phyloP scores from a whole-genome alignment of 2,113 vertebrate genomes.

The Platanista minor region DNA sequence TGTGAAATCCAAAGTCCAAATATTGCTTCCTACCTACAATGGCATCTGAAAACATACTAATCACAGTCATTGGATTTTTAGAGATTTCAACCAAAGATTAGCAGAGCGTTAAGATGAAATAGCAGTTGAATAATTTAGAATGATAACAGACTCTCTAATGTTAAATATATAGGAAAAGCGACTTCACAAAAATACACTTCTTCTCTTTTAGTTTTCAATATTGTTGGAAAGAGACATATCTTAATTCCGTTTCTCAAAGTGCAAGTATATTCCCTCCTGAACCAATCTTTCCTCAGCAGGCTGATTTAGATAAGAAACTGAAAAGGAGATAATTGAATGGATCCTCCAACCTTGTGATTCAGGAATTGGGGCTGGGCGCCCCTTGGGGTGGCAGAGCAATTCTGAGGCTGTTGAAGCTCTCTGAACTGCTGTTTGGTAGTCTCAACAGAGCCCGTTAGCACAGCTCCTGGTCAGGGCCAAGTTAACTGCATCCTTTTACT shows the following conservation, averaged over 20 bases:
- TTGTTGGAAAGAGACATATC: neutral
- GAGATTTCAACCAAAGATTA: conserved; percentile 36
- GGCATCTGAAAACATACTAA: neutral
- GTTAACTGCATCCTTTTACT: neutral
- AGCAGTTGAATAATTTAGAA: neutral
- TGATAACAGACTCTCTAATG: neutral
- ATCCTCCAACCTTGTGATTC: neutral
- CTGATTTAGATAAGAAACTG: conserved; percentile 17
- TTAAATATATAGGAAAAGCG: neutral
- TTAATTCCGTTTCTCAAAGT: neutral
- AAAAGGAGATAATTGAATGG: neutral
- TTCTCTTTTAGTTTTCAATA: neutral
- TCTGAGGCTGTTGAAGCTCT: neutral
- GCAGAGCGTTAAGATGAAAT: neutral
- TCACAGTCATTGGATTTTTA: neutral
- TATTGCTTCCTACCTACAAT: neutral
- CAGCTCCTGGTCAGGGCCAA: neutral
- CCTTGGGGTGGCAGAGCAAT: neutral
- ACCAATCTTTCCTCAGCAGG: neutral
- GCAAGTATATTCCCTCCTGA: neutral
- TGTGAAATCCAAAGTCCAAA: neutral
- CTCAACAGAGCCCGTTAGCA: neutral
- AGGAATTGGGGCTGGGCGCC: neutral
- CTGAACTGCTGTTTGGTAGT: neutral
- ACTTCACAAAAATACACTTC: neutral